phyloP scores from a whole-genome alignment of 2,113 vertebrate species.

The Rissa tridactyla region DNA sequence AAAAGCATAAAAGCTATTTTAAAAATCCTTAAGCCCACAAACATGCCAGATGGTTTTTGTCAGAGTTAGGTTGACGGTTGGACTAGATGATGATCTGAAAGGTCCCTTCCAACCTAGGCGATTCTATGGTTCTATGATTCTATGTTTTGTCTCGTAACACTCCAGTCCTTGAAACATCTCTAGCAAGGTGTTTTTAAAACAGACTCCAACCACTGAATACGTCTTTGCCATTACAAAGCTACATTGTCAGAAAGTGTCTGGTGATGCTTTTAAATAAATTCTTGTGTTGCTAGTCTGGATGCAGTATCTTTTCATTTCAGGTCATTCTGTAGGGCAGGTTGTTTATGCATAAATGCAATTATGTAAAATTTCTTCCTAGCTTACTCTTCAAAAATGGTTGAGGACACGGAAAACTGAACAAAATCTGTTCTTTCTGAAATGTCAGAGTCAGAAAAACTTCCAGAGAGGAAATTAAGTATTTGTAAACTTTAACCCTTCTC shows the following conservation, averaged over 20 bases:
- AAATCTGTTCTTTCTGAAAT: background rate
- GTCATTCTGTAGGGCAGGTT: background rate
- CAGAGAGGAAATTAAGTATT: background rate
- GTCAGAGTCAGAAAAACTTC: background rate
- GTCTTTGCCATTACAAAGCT: background rate
- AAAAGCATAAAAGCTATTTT: background rate
- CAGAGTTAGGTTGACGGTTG: no score
- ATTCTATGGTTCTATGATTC: background rate
- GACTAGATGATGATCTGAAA: no score
- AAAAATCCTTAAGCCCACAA: background rate
- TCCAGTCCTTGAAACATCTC: background rate
- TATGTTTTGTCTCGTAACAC: background rate
- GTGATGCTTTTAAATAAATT: background rate
- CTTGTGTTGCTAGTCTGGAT: background rate
- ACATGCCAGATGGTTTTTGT: background rate
- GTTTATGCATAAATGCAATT: slow-evolving; percentile 4
- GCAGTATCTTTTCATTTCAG: background rate
- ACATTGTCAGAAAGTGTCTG: background rate
- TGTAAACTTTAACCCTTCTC: background rate
- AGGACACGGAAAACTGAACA: background rate
- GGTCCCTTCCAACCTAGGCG: no score
- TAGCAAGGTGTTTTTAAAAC: background rate
- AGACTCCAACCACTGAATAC: background rate
- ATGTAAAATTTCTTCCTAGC: background rate
- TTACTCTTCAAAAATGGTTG: background rate